Conservation (phyloP, 2,113 vertebrate genomes). For the Tretioscincus oriximinensis region DNA sequence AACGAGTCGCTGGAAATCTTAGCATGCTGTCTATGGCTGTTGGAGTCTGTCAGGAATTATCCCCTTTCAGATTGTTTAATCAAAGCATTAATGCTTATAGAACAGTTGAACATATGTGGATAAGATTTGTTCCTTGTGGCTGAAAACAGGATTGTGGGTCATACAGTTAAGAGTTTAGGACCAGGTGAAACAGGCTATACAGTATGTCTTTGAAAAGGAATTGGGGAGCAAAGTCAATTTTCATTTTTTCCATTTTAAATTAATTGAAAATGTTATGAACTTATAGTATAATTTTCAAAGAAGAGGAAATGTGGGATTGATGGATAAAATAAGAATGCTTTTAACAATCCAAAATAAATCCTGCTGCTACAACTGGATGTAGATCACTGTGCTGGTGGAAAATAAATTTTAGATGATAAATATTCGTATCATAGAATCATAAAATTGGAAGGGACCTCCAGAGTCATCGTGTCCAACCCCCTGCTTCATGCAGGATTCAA, state of each 20-base stretch:
- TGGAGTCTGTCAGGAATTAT: not conserved
- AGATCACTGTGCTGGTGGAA: not conserved
- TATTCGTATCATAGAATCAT: not conserved
- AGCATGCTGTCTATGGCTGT: not conserved
- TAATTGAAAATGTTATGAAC: not conserved
- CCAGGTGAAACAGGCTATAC: not conserved
- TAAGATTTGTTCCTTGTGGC: constrained; percentile 2
- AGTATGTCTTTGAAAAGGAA: not conserved
- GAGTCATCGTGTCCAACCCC: too few species aligned
- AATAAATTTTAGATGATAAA: not conserved
- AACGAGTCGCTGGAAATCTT: not conserved
- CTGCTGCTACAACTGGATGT: not conserved
- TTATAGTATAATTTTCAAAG: not conserved
- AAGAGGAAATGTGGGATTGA: not conserved
- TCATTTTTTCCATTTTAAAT: not conserved
- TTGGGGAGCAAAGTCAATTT: not conserved
- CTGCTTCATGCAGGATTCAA: too few species aligned
- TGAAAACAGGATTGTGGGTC: not conserved
- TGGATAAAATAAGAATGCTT: not conserved
- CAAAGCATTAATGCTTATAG: not conserved
- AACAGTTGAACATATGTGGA: not conserved
- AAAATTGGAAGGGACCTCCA: too few species aligned
- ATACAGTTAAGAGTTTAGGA: not conserved
- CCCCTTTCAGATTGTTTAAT: not conserved
- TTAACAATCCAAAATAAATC: not conserved